These are phyloP conservation scores for Troglohyphantes excavatus DNA, from an alignment of 2,888 invertebrate genomes.

Conservation along the genomic window DNA sequence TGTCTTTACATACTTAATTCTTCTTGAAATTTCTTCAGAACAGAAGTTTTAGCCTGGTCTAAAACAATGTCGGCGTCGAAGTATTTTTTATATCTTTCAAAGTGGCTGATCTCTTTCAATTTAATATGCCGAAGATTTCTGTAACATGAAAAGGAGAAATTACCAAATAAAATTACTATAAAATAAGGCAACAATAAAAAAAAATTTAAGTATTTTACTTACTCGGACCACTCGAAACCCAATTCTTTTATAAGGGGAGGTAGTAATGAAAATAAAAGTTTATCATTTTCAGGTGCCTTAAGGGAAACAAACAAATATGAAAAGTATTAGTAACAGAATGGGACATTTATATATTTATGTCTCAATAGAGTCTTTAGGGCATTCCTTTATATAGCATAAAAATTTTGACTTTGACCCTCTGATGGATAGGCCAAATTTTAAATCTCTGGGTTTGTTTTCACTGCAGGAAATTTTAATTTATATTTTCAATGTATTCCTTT, in stretches of 20 bases:
- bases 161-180: not conserved
- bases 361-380: too few species aligned
- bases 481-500: too few species aligned
- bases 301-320: not conserved
- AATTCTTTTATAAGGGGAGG: conserved; percentile 27
- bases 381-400: too few species aligned
- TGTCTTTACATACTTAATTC: conserved; percentile 55
- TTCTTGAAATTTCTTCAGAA: conserved; percentile 11
- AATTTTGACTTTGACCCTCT: too few species aligned
- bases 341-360: too few species aligned
- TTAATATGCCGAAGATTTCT: conserved; percentile 35
- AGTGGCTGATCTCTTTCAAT: conserved; percentile 12
- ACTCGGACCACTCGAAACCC: conserved; percentile 45
- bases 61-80: conserved; percentile 6
- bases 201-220: conserved; percentile 14
- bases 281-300: conserved; percentile 41
- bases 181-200: not conserved
- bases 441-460: too few species aligned
- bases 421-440: too few species aligned
- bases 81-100: conserved; percentile 26
- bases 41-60: conserved; percentile 7
- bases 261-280: conserved; percentile 14
- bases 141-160: not conserved
- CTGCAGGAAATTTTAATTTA: too few species aligned
- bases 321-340: too few species aligned